Evolutionary conservation across 2,888 invertebrate species (phyloP).

Genomic region (Brachylomia viminalis): DNA sequence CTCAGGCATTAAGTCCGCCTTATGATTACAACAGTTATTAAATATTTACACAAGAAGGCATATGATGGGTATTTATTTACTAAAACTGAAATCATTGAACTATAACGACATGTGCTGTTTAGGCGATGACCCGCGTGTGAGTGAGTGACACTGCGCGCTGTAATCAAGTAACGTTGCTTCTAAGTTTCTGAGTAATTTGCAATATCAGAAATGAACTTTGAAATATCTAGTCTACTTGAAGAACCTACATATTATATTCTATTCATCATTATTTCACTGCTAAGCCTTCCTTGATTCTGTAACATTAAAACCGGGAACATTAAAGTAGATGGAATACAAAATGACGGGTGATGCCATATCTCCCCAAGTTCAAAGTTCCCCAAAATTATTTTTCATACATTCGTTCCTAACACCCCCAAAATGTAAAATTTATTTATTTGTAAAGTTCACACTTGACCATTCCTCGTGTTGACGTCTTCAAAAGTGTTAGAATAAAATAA

Average conservation of each 20-base stretch:
- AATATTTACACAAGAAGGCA: neutral
- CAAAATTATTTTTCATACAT: too few relatives aligned
- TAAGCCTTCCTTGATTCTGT: too few relatives aligned
- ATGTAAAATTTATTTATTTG: too few relatives aligned
- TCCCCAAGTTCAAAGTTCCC: too few relatives aligned
- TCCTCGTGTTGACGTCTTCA: too few relatives aligned
- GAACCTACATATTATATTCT: neutral
- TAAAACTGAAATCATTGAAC: neutral
- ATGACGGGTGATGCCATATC: too few relatives aligned
- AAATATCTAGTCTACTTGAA: neutral
- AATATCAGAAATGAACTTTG: neutral
- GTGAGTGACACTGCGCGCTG: neutral
- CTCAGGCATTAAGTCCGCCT: too few relatives aligned
- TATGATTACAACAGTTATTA: neutral
- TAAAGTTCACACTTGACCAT: too few relatives aligned
- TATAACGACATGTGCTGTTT: neutral
- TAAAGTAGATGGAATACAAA: conserved; percentile 1
- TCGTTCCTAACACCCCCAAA: too few relatives aligned
- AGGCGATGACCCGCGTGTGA: neutral
- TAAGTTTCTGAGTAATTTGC: neutral
- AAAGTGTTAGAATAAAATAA: too few relatives aligned
- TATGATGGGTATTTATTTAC: neutral
- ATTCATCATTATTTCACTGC: neutral
- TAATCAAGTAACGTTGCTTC: neutral
- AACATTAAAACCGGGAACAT: too few relatives aligned